Evolutionary conservation across 92 coral and sea anemone genomes (phyloP).

Genomic region (Palythoa grandis): DNA sequence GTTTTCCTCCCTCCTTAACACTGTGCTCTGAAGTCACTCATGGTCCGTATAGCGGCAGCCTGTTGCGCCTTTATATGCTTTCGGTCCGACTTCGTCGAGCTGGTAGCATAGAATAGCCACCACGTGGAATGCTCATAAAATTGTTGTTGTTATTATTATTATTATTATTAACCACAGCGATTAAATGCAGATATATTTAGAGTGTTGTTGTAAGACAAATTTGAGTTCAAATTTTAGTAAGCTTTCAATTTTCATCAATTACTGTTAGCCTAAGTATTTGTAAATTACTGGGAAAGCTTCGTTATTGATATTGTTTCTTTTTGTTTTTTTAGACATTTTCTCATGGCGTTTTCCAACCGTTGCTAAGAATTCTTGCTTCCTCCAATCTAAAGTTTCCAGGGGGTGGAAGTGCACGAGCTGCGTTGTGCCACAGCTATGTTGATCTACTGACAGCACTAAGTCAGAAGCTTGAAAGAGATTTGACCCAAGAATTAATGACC

Average conservation of each 20-base stretch:
- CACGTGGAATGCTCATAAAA: too few relatives aligned
- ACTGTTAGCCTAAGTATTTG: too few relatives aligned
- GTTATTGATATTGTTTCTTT: neutral
- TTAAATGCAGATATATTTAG: too few relatives aligned
- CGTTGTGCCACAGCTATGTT: conserved; percentile 83
- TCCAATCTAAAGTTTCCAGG: conserved; percentile 83
- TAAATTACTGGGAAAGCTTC: neutral
- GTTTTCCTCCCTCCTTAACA: too few relatives aligned
- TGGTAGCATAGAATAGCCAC: too few relatives aligned
- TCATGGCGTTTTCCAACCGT: conserved; percentile 79
- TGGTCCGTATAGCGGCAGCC: too few relatives aligned
- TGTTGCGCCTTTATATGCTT: too few relatives aligned
- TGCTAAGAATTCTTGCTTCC: conserved; percentile 87
- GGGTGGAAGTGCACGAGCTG: conserved; percentile 86
- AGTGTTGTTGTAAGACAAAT: too few relatives aligned
- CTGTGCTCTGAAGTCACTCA: too few relatives aligned
- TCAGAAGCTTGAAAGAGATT: conserved; percentile 86
- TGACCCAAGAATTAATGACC: conserved; percentile 84
- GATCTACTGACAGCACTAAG: conserved; percentile 84
- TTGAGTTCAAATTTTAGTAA: neutral
- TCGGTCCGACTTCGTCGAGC: too few relatives aligned
- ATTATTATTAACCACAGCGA: too few relatives aligned
- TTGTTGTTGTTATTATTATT: too few relatives aligned
- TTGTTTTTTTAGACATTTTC: conserved; percentile 35
- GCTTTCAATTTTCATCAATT: neutral